Base-by-base conservation (phyloP, 1,140 invertebrate genomes). In the Micrasema longulum region DNA sequence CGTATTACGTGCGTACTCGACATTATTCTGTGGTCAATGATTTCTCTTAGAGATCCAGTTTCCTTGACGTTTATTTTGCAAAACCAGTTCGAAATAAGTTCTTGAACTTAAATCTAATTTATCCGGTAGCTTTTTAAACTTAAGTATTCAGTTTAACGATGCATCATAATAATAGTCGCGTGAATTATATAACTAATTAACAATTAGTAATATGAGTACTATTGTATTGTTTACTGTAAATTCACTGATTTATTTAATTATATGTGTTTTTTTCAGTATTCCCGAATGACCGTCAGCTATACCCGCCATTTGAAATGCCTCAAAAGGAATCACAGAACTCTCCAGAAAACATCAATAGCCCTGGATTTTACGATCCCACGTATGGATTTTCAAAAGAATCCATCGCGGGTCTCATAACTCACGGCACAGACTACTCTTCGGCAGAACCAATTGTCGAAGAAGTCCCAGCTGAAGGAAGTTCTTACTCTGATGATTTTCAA, bases 331-430 rank as follows among this genome's bases (percentile, higher is more conserved):
- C n/a, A n/a, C n/a, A 41, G n/a, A n/a, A n/a, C n/a, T n/a, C n/a
- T n/a, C n/a, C n/a, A n/a, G n/a, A n/a, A n/a, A n/a, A 43, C 14
- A 31, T 43, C 38, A 50, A 65, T n/a, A 53, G 35, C 38, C 50
- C 69, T 11, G 43, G 55, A n/a, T 72, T 72, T 41, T 72, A 72
- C 41, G 53, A 72, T 48, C 64, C 70, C 16, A 67, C 7, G 20
- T 72, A 57, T 23, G 70, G 70, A 20, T 72, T 72, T 36, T 72
- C 70, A 18, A 67, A 57, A 22, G 63, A 72, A 60, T 11, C 70
- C 16, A 35, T 72, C 5, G 70, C 50, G 1, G 35, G 36, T 10
- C 2, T 72, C 14, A 45, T 53, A 11, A 47, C 43, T 4, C 35
- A 2, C 23, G 63, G 26, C 20, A 63, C 7, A 2, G 57, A 63